Conservation (phyloP, 2,888 invertebrate species). For the Hirtodrosophila confusa region DNA sequence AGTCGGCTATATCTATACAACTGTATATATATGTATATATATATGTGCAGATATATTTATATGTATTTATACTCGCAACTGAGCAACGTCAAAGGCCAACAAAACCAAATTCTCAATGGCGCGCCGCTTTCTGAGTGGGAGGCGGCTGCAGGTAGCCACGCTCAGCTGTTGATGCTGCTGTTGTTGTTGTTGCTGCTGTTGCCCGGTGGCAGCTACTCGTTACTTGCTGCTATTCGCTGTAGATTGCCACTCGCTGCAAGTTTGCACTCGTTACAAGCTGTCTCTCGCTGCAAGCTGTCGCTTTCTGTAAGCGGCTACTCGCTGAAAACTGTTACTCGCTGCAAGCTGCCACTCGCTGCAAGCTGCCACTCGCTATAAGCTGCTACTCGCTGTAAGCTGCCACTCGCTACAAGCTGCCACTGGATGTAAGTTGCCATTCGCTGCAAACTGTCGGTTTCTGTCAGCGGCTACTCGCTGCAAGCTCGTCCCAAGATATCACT, state of each 20-base stretch:
- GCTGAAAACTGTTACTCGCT: too few relatives aligned
- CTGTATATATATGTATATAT: slow-evolving; percentile 3
- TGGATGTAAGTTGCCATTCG: too few relatives aligned
- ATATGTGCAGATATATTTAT: slow-evolving; percentile 10
- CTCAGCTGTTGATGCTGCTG: slow-evolving; percentile 63
- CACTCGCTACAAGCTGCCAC: too few relatives aligned
- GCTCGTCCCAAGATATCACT: too few relatives aligned
- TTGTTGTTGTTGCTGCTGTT: slow-evolving; percentile 36
- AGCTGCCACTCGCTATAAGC: too few relatives aligned
- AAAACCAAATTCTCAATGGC: slow-evolving; percentile 69
- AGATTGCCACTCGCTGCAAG: neutral
- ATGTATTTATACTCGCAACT: slow-evolving; percentile 13
- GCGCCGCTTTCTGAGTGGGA: slow-evolving; percentile 53
- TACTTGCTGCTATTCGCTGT: neutral
- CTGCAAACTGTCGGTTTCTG: too few relatives aligned
- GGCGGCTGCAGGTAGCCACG: slow-evolving; percentile 45
- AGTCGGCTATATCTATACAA: slow-evolving; percentile 20
- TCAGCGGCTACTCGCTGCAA: too few relatives aligned
- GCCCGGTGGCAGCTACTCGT: slow-evolving; percentile 37
- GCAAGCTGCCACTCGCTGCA: too few relatives aligned
- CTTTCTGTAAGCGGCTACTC: too few relatives aligned
- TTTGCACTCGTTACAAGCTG: too few relatives aligned
- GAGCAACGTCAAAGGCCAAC: slow-evolving; percentile 61
- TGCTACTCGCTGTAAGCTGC: too few relatives aligned
- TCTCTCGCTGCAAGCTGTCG: neutral